Evolutionary conservation across 1,140 invertebrate genomes (phyloP), one percentile per base, ranked within the genome.

Genomic region (Drosophila azteca): DNA sequence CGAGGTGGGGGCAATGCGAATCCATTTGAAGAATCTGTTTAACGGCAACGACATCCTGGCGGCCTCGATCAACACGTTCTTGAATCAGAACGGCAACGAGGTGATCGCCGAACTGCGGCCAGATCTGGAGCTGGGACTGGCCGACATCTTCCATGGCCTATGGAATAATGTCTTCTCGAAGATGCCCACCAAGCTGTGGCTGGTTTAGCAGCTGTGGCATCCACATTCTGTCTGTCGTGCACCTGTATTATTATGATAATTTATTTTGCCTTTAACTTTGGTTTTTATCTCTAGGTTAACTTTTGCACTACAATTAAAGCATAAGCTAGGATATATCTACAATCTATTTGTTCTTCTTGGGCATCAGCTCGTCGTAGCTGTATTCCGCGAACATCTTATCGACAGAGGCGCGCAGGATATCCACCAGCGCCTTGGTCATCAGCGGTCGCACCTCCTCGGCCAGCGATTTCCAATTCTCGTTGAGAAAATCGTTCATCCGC

Each of bases 41-140:
- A 93, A 93, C 59, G 93, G 93, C 22, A 93, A 93, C 70, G 92
- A 93, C 70, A 92, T 93, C 54, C 77, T 93, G 54, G 93, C 83
- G 3, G 76, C 90, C 6, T 92, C 91, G 1, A 91, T 92, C 8
- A 91, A 91, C 48, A 63, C 77, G 68, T 97, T 97, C 88, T 92
- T 97, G 11, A 97, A 97, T 92, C 95, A 96, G 82, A 97, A 97
- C 79, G 94, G 95, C 0, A 94, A 95, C 24, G 96, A 97, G 85
- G 96, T 97, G 44, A 96, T 97, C 48, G 94, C 95, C 20, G 96
- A 97, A 91, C 95, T 97, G 94, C 94, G 95, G 90, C 96, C 96
- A 2, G 96, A 96, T 3, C 95, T 96, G 0, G 94, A 95, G 4
- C 84, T 93, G 6, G 95, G 95, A 60, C 95, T 97, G 67, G 95